These are phyloP conservation scores for Origma solitaria DNA, from an alignment of 2,113 vertebrate genomes.

Conservation along the genomic window DNA sequence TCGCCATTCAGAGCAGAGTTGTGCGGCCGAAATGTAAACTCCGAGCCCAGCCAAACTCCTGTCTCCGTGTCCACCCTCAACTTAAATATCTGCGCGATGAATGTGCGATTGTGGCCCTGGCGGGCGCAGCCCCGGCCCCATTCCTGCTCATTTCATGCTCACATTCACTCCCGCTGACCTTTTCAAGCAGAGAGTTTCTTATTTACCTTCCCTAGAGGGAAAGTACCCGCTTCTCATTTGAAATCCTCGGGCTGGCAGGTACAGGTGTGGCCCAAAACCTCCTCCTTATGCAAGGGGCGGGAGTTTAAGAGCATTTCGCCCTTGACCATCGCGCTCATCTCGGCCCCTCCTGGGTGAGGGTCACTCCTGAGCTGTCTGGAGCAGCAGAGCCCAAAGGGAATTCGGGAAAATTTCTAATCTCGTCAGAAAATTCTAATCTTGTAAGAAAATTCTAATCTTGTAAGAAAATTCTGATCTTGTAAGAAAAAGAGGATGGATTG, in stretches of 20 bases:
- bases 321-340: neutral
- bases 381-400: neutral
- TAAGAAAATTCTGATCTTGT: neutral
- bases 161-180: slow-evolving; percentile 41
- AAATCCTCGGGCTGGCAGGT: neutral
- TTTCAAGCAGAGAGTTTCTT: slow-evolving; percentile 47
- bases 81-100: slow-evolving; percentile 10
- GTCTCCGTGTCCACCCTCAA: neutral
- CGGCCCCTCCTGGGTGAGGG: neutral
- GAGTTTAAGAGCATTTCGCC: neutral
- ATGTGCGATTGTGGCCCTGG: neutral
- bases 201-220: slow-evolving; percentile 45
- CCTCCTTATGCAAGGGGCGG: slow-evolving; percentile 32
- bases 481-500: slow-evolving; percentile 20
- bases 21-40: neutral
- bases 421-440: neutral
- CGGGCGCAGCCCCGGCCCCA: slow-evolving; percentile 1
- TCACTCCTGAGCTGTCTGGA: neutral
- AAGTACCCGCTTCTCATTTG: neutral
- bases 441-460: neutral
- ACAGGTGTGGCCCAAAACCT: slow-evolving; percentile 38
- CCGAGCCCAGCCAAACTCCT: neutral
- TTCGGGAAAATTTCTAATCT: neutral
- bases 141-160: slow-evolving; percentile 19
- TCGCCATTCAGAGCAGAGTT: neutral